These are phyloP conservation scores for Parapsyche elsis DNA, from an alignment of 1,140 invertebrate species.

Conservation along the genomic window DNA sequence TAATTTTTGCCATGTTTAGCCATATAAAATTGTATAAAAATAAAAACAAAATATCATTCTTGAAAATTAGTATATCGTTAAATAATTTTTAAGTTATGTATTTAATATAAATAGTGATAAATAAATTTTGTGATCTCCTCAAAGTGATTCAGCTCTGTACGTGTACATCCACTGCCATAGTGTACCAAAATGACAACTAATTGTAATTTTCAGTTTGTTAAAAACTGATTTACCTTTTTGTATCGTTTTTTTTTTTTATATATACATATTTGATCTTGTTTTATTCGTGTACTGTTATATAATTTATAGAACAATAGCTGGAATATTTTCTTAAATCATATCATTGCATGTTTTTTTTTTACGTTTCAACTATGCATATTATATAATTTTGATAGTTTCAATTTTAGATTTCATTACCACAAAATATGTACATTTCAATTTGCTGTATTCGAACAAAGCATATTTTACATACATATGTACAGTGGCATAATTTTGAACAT, in stretches of 20 bases:
- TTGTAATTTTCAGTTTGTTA: conserved; percentile 11
- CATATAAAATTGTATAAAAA: no score
- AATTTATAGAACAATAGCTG: conserved; percentile 21
- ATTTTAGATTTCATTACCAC: neutral
- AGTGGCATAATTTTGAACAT: neutral
- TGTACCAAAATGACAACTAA: conserved; percentile 38
- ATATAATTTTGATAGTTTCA: neutral
- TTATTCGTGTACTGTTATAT: neutral
- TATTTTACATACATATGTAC: neutral
- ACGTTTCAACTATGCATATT: neutral
- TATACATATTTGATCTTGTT: neutral
- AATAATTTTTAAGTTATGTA: no score
- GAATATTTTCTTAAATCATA: conserved; percentile 2
- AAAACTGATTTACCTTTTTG: neutral
- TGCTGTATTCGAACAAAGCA: neutral
- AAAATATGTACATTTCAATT: neutral
- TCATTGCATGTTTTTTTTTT: neutral
- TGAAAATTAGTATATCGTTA: no score
- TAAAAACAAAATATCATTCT: no score
- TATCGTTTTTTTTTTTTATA: no score
- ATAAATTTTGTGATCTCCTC: conserved; percentile 17
- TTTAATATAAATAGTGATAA: neutral
- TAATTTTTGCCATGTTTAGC: no score
- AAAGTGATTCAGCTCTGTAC: neutral
- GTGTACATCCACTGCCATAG: conserved; percentile 16